phyloP scores from a whole-genome alignment of 2,797 vertebrate species.

The Pteronotus mesoamericanus region DNA sequence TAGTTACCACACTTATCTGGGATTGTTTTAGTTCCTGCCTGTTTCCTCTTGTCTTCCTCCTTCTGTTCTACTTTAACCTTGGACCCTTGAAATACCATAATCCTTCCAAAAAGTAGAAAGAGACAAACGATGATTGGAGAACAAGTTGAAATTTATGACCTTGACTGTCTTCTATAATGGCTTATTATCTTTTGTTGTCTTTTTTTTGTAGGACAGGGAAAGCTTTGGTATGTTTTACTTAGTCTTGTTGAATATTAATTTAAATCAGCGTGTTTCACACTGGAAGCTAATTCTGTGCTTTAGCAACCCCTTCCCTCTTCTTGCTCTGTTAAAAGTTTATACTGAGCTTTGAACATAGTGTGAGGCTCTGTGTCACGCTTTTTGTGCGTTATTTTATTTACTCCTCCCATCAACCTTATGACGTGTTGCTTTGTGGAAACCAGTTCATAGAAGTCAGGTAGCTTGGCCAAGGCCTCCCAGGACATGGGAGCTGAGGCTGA shows the following conservation, averaged over 20 bases:
- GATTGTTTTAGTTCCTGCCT: neutral
- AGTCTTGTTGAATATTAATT: neutral
- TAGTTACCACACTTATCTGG: neutral
- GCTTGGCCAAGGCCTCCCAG: neutral
- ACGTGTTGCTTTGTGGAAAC: neutral
- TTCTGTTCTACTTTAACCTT: neutral
- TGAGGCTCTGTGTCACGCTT: neutral
- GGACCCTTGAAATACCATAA: neutral
- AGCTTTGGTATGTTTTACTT: neutral
- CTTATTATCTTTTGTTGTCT: neutral
- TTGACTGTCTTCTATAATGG: neutral
- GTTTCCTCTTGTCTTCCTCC: neutral
- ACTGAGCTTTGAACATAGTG: neutral
- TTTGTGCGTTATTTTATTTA: neutral
- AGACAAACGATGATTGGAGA: neutral
- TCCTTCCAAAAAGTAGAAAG: neutral
- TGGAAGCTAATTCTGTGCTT: neutral
- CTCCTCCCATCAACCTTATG: neutral
- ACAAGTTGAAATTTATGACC: neutral
- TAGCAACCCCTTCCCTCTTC: neutral
- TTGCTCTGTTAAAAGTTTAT: neutral
- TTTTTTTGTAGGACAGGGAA: neutral
- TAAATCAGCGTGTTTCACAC: neutral
- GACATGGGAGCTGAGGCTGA: neutral
- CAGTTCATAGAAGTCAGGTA: neutral